A percentile compares a stretch with the other conserved stretches of the same genome.
These are phyloP conservation scores for Bellardia bayeri DNA, from an alignment of 2,888 invertebrate species.

Conservation along the genomic window DNA sequence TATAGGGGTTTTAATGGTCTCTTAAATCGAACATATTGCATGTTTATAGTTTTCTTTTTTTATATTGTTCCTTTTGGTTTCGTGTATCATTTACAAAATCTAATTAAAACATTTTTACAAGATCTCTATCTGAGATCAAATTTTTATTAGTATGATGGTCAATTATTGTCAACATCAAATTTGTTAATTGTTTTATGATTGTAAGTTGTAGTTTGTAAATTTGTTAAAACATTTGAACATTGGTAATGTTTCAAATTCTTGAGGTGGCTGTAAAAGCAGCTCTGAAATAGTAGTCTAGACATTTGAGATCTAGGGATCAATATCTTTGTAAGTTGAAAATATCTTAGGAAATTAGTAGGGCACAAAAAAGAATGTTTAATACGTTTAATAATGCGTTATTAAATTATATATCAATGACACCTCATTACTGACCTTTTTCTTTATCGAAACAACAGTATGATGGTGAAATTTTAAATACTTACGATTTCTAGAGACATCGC, in stretches of 20 bases:
- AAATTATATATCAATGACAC: too few species aligned
- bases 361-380: too few species aligned
- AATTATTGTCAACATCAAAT: constrained; percentile 2
- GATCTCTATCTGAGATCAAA: constrained; percentile 50
- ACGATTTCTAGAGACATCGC: too few species aligned
- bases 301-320: too few species aligned
- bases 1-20: constrained; percentile 56
- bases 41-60: constrained; percentile 23
- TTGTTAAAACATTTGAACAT: not conserved
- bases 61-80: not conserved
- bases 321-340: too few species aligned
- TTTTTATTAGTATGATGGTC: constrained; percentile 24
- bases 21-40: constrained; percentile 43
- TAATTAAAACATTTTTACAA: constrained; percentile 36
- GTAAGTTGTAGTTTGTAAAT: not conserved
- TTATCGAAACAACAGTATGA: too few species aligned
- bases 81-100: constrained; percentile 44
- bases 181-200: constrained; percentile 35
- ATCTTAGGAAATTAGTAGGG: not conserved
- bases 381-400: too few species aligned
- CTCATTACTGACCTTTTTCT: too few species aligned
- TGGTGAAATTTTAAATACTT: too few species aligned
- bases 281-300: too few species aligned
- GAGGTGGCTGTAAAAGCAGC: too few species aligned
- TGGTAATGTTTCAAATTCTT: not conserved